Evolutionary conservation across 2,888 invertebrate species (phyloP), one percentile per base, ranked within the genome.

Genomic region (Scelioninae gen. 1): DNA sequence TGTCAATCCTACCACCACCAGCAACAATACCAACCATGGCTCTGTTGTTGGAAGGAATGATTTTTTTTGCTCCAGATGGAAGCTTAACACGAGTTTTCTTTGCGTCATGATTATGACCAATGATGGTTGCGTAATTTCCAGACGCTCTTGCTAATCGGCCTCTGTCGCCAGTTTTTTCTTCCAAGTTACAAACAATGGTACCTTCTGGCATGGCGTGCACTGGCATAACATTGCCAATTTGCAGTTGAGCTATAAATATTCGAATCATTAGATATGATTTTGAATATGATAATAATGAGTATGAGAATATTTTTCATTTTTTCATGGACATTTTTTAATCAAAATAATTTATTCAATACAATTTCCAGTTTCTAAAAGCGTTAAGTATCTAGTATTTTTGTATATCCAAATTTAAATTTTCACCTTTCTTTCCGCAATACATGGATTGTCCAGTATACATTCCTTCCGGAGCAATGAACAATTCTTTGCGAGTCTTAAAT

Each of bases 11-110:
- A 89, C 99, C 99, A 93, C 99, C 99, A 86, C 99, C 99, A 89
- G 99, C 98, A 86, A 99, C 99, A 91, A 99, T 98, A 89, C 98
- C 99, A 93, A 99, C 98, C 99, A 99, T 99, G 87, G 99, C 99
- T 93, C 99, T 96, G 94, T 99, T 99, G 91, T 97, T 96, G n/a
- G 99, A 99, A 76, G 98, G 98, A 89, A 99, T 95, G 45, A 99
- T 97, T 94, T 99, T 99, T 94, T 99, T 99, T 23, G 99, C 97
- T 82, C 99, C 99, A 45, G 99, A 99, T 55, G 99, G 99, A 86
- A 99, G 94, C 94, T 99, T 99, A 34, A 99, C 98, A 90, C 99
- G 95, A 43, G 99, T 98, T 92, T 98, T 97, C 93, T 97, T 98
- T 71, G 98, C 97, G 92, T 99, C 99, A 51, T 97, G 97, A 92